Conservation (phyloP, 2,888 invertebrate genomes). For the Watsonalla cultraria region DNA sequence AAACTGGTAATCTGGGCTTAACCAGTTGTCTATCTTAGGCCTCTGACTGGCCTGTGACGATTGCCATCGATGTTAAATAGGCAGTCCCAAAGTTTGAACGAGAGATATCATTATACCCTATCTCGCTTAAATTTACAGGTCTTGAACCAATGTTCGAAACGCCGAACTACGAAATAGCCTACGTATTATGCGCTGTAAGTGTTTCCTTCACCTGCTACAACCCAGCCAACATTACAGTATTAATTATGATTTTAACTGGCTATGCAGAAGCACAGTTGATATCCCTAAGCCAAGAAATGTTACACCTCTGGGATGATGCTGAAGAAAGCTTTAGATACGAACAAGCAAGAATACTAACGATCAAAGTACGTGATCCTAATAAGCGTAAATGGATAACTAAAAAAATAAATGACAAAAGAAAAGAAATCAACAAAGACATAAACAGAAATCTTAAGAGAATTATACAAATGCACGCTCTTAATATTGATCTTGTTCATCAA, state of each 20-base stretch:
- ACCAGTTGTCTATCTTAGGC: no score
- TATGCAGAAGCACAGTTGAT: constrained; percentile 50
- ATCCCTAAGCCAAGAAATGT: constrained; percentile 41
- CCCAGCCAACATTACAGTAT: constrained; percentile 34
- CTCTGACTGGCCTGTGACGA: no score
- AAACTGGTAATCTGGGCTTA: no score
- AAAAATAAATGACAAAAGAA: constrained; percentile 15
- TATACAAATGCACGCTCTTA: constrained; percentile 32
- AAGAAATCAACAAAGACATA: constrained; percentile 32
- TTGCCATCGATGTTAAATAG: no score
- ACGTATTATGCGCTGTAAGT: constrained; percentile 14
- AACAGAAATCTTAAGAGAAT: constrained; percentile 28
- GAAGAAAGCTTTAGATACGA: neutral
- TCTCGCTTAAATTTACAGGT: constrained; percentile 26
- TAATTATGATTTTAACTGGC: constrained; percentile 39
- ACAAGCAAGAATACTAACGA: neutral
- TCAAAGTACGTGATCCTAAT: constrained; percentile 1
- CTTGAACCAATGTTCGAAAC: constrained; percentile 45
- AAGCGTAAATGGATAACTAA: neutral
- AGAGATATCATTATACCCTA: no score
- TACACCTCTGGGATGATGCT: constrained; percentile 38
- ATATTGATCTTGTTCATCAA: constrained; percentile 27
- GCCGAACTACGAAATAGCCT: constrained; percentile 48
- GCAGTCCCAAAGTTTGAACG: neutral
- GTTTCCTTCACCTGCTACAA: constrained; percentile 31